Evolutionary conservation across 2,888 invertebrate species (phyloP).

Genomic region (Chrysomela aeneicollis): DNA sequence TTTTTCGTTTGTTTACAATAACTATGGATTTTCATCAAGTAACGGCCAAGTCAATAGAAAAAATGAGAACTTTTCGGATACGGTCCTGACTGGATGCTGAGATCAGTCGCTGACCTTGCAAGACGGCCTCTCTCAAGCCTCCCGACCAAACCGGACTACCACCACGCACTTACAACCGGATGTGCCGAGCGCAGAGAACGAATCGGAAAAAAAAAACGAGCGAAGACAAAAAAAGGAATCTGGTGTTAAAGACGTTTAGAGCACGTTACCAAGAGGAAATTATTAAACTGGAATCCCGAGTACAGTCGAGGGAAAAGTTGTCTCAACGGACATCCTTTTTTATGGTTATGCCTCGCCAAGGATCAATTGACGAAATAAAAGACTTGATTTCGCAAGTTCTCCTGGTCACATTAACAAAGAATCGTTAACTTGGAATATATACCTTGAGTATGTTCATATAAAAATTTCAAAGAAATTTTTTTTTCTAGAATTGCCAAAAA

Average conservation of each 20-base stretch:
- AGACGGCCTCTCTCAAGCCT: constrained; percentile 52
- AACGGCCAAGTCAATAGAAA: too few relatives aligned
- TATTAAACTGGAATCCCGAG: constrained; percentile 25
- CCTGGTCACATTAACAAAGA: too few relatives aligned
- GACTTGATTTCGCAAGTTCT: too few relatives aligned
- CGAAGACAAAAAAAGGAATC: constrained; percentile 19
- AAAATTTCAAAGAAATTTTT: too few relatives aligned
- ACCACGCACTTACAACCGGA: constrained; percentile 55
- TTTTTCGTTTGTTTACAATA: too few relatives aligned
- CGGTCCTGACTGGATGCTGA: constrained; percentile 47
- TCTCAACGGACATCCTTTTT: constrained; percentile 1
- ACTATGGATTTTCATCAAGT: too few relatives aligned
- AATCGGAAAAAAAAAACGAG: constrained; percentile 41
- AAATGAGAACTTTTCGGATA: too few relatives aligned
- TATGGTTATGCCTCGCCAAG: not conserved
- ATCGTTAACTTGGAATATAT: too few relatives aligned
- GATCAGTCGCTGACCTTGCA: constrained; percentile 63
- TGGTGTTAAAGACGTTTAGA: constrained; percentile 24
- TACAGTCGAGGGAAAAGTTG: constrained; percentile 9
- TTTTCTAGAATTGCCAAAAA: too few relatives aligned
- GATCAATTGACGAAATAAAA: too few relatives aligned
- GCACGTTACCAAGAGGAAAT: constrained; percentile 26
- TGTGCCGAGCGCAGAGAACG: constrained; percentile 53
- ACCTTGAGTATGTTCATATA: too few relatives aligned
- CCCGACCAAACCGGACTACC: constrained; percentile 46